phyloP scores from a whole-genome alignment of 1,140 invertebrate genomes.

The Drosophila ficusphila region DNA sequence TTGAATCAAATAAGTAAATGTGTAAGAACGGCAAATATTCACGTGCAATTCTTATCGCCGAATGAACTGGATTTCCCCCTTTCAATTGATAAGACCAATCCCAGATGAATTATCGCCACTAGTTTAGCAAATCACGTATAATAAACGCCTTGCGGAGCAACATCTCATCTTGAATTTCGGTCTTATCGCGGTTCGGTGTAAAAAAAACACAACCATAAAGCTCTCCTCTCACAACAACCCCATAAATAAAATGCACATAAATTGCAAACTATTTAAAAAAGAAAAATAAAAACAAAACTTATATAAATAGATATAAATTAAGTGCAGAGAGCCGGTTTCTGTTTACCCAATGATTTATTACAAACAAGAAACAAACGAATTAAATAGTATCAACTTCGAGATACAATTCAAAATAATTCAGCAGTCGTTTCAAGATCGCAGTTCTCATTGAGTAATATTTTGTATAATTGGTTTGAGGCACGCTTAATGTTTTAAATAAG shows the following conservation, averaged over 20 bases:
- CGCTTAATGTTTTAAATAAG: neutral
- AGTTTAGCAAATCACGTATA: slow-evolving; percentile 39
- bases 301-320: slow-evolving; percentile 20
- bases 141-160: slow-evolving; percentile 33
- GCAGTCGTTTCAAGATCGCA: neutral
- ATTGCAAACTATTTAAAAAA: slow-evolving; percentile 21
- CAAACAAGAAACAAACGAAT: slow-evolving; percentile 1
- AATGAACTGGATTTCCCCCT: neutral
- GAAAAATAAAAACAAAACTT: slow-evolving; percentile 3
- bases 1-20: slow-evolving; percentile 5
- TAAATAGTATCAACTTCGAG: neutral
- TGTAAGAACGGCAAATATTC: slow-evolving; percentile 1
- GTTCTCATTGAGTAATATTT: neutral
- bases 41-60: slow-evolving; percentile 35
- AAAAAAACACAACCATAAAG: slow-evolving; percentile 35
- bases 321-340: neutral
- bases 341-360: slow-evolving; percentile 8
- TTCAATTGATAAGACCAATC: slow-evolving; percentile 26
- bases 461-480: neutral
- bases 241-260: slow-evolving; percentile 44
- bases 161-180: neutral
- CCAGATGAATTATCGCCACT: neutral
- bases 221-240: slow-evolving; percentile 15
- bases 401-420: neutral
- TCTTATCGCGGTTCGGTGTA: slow-evolving; percentile 1